Evolutionary conservation across 2,888 invertebrate species (phyloP).

Genomic region (Tenthredo livida): DNA sequence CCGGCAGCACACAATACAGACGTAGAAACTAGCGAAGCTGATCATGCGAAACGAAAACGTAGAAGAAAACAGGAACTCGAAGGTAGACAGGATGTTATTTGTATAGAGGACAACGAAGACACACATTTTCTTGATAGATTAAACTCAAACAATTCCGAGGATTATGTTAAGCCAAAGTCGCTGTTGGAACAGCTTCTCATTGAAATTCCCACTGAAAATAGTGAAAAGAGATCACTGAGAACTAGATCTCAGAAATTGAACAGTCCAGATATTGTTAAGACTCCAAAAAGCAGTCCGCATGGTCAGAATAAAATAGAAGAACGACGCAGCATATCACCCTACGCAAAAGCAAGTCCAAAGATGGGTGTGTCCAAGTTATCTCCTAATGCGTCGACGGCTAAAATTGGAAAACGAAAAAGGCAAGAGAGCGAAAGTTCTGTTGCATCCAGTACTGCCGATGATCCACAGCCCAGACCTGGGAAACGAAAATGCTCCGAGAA

Average conservation of each 20-base stretch:
- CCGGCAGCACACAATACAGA: slow-evolving; percentile 74
- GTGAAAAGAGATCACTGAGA: slow-evolving; percentile 79
- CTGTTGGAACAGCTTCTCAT: slow-evolving; percentile 89
- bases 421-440: slow-evolving; percentile 89
- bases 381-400: slow-evolving; percentile 70
- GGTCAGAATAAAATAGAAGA: slow-evolving; percentile 71
- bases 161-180: slow-evolving; percentile 78
- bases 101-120: slow-evolving; percentile 75
- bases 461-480: slow-evolving; percentile 77
- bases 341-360: slow-evolving; percentile 77
- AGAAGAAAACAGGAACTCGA: slow-evolving; percentile 76
- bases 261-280: slow-evolving; percentile 75
- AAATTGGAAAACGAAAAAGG: slow-evolving; percentile 85
- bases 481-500: slow-evolving; percentile 83
- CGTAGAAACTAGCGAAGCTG: slow-evolving; percentile 72
- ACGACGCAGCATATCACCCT: slow-evolving; percentile 76
- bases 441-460: slow-evolving; percentile 83
- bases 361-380: slow-evolving; percentile 68
- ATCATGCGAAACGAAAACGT: slow-evolving; percentile 74
- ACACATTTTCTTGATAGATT: slow-evolving; percentile 72
- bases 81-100: slow-evolving; percentile 75
- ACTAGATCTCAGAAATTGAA: slow-evolving; percentile 76
- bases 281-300: slow-evolving; percentile 75
- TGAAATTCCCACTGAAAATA: slow-evolving; percentile 87
- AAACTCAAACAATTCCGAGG: slow-evolving; percentile 70